Conservation (phyloP, 2,888 invertebrate species). For the Leptura quadrifasciata region DNA sequence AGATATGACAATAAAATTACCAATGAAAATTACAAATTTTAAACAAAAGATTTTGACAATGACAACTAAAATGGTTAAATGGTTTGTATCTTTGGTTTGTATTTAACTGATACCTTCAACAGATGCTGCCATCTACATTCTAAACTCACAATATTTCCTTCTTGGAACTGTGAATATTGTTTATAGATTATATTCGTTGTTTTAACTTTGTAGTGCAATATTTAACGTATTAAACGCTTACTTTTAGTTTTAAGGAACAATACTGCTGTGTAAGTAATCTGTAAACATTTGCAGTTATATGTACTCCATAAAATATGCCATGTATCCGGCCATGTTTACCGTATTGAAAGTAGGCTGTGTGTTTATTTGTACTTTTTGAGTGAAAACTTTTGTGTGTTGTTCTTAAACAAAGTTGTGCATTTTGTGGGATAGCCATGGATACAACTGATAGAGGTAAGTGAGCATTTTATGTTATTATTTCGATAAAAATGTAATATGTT, state of each 20-base stretch:
- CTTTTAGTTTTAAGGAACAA: constrained; percentile 9
- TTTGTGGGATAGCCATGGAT: constrained; percentile 48
- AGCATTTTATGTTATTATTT: constrained; percentile 31
- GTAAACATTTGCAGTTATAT: neutral
- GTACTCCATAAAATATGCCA: constrained; percentile 45
- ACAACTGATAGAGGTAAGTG: constrained; percentile 57
- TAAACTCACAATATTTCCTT: neutral
- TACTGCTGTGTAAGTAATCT: constrained; percentile 31
- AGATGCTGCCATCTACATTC: constrained; percentile 26
- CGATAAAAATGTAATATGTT: constrained; percentile 13
- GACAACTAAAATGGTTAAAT: no score
- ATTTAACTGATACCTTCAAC: neutral
- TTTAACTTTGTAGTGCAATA: constrained; percentile 19
- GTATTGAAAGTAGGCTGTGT: constrained; percentile 71
- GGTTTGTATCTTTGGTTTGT: neutral
- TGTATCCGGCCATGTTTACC: constrained; percentile 71
- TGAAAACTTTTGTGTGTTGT: constrained; percentile 62
- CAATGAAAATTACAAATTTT: no score
- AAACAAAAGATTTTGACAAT: no score
- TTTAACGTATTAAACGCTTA: constrained; percentile 18
- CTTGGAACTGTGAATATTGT: constrained; percentile 22
- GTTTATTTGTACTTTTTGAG: constrained; percentile 69
- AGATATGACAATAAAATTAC: no score
- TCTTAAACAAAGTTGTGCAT: constrained; percentile 42
- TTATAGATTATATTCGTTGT: constrained; percentile 20